Conservation (phyloP, 92 coral and sea anemone genomes). For the Desmophyllum pertusum region DNA sequence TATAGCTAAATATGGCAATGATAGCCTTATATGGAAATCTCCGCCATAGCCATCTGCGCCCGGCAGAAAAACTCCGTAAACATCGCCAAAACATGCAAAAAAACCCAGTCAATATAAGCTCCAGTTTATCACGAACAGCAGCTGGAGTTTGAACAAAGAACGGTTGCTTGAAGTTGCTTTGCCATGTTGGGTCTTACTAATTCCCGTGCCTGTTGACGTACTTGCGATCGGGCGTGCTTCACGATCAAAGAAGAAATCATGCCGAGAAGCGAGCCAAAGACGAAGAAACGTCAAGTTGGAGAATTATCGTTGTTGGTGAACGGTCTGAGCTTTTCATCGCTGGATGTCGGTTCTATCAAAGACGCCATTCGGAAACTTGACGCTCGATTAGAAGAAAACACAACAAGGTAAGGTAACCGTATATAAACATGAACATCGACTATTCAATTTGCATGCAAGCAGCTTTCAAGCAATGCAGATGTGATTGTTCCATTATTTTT, state of each 20-base stretch:
- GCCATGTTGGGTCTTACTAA: not conserved
- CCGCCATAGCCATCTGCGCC: slow-evolving; percentile 27
- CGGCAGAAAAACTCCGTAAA: slow-evolving; percentile 17
- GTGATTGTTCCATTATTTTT: not conserved
- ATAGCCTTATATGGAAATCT: slow-evolving; percentile 30
- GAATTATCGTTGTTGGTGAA: slow-evolving; percentile 57
- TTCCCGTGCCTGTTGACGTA: too few species aligned
- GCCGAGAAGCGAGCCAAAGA: slow-evolving; percentile 25
- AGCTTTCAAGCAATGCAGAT: slow-evolving; percentile 3
- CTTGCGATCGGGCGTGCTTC: not conserved
- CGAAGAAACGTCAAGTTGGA: slow-evolving; percentile 42
- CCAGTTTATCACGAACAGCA: not conserved
- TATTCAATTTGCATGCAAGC: not conserved
- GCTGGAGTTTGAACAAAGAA: not conserved
- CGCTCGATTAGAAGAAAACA: slow-evolving; percentile 64
- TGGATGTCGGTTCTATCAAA: slow-evolving; percentile 62
- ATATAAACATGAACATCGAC: not conserved
- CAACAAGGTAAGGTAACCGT: slow-evolving; percentile 52
- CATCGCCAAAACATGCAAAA: not conserved
- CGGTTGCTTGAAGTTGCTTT: not conserved
- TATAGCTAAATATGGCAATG: slow-evolving; percentile 27
- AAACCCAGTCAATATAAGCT: not conserved
- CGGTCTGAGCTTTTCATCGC: slow-evolving; percentile 60
- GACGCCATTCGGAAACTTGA: slow-evolving; percentile 61
- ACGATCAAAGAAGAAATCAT: not conserved